Percentiles rank a stretch among this genome's conserved stretches.
Evolutionary conservation across 2,888 invertebrate genomes (phyloP).

Genomic region (Homarus gammarus): DNA sequence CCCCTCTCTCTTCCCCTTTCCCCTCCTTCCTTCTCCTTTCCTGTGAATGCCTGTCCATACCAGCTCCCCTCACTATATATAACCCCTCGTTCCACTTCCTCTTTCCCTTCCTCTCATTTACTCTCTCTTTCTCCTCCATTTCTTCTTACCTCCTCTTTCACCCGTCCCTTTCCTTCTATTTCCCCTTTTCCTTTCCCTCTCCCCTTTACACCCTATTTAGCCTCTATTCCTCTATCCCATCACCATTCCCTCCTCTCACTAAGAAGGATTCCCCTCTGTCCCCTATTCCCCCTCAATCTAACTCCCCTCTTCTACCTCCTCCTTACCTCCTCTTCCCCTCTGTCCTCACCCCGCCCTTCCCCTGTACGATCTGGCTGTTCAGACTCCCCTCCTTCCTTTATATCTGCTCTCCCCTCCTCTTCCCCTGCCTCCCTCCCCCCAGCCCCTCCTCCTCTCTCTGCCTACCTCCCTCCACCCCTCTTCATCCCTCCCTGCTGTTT

Average conservation of each 20-base stretch:
- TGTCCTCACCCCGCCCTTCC: background rate
- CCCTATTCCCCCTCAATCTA: background rate
- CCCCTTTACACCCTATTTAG: background rate
- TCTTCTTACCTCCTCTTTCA: no score
- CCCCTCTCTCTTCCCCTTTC: no score
- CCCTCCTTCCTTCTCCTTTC: no score
- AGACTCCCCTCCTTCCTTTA: conserved; percentile 35
- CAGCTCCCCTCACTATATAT: no score
- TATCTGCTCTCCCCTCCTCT: conserved; percentile 16
- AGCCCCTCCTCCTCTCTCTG: background rate
- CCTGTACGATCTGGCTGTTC: conserved; percentile 17
- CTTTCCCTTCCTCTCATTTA: no score
- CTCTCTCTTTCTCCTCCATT: no score
- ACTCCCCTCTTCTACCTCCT: background rate
- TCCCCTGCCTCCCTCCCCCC: background rate
- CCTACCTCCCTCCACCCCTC: background rate
- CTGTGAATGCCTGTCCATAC: no score
- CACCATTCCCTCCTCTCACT: conserved; percentile 6
- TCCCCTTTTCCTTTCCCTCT: background rate
- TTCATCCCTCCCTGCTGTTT: background rate
- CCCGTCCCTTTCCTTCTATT: conserved; percentile 17
- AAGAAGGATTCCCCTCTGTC: no score
- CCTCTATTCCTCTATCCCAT: background rate
- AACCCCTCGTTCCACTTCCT: no score
- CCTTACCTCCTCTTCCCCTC: no score